phyloP scores from a whole-genome alignment of 2,797 vertebrate species.

The Aldrovandia affinis region DNA sequence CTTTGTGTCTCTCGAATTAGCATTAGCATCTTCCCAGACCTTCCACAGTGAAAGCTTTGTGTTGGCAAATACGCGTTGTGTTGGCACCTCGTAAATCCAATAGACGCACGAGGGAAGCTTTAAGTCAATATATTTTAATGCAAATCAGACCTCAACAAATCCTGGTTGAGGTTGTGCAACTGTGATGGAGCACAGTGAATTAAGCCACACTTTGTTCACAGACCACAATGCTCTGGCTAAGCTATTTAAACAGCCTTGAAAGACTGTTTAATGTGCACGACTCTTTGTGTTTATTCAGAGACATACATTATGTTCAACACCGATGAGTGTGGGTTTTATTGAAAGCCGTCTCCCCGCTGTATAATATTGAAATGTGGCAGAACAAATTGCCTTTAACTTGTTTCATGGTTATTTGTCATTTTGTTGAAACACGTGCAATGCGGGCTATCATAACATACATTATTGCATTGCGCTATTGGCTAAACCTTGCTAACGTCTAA shows the following conservation, averaged over 20 bases:
- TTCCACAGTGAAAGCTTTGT: not conserved
- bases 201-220: not conserved
- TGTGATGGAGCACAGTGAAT: not conserved
- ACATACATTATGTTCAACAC: not conserved
- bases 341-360: not conserved
- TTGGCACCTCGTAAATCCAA: not conserved
- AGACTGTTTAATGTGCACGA: not conserved
- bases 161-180: not conserved
- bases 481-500: not conserved
- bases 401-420: not conserved
- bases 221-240: not conserved
- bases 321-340: not conserved
- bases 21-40: not conserved
- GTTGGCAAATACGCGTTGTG: not conserved
- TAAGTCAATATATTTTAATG: conserved; percentile 5
- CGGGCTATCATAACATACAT: no score
- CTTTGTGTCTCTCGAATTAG: not conserved
- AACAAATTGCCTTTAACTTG: not conserved
- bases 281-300: not conserved
- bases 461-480: not conserved
- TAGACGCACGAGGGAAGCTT: not conserved
- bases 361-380: not conserved
- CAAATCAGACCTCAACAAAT: not conserved
- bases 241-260: not conserved
- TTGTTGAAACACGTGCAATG: not conserved